Conservation (phyloP, 2,888 invertebrate genomes). For the Cataglyphis albicans region DNA sequence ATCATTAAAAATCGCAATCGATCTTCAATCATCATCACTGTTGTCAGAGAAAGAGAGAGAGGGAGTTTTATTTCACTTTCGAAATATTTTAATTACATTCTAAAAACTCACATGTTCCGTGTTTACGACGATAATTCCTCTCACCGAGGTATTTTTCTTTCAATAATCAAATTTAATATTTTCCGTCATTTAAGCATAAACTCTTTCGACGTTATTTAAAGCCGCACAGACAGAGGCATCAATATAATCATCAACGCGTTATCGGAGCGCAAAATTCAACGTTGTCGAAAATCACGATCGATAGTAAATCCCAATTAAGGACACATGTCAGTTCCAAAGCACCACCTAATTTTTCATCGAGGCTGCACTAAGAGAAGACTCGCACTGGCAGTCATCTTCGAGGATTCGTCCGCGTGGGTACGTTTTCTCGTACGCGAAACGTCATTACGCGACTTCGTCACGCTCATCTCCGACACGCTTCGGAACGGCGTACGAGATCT, state of each 20-base stretch:
- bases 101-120: background rate
- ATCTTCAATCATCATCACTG: background rate
- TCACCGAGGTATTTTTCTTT: background rate
- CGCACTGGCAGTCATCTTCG: slow-evolving; percentile 1
- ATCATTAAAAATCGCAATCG: too few species aligned
- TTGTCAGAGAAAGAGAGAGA: background rate
- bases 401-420: slow-evolving; percentile 5
- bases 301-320: background rate
- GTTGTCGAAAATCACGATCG: background rate
- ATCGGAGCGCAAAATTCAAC: slow-evolving; percentile 16
- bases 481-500: slow-evolving; percentile 3
- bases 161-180: background rate
- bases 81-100: background rate
- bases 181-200: background rate
- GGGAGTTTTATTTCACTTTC: background rate
- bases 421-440: slow-evolving; percentile 4
- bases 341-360: slow-evolving; percentile 7
- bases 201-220: slow-evolving; percentile 25
- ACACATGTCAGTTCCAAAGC: background rate
- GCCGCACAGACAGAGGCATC: slow-evolving; percentile 23
- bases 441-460: slow-evolving; percentile 43
- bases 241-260: slow-evolving; percentile 30
- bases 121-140: slow-evolving; percentile 3
- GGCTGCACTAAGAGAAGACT: background rate
- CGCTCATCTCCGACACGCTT: slow-evolving; percentile 24